Conservation (phyloP, 2,113 vertebrate genomes). For the Apodemus speciosus region DNA sequence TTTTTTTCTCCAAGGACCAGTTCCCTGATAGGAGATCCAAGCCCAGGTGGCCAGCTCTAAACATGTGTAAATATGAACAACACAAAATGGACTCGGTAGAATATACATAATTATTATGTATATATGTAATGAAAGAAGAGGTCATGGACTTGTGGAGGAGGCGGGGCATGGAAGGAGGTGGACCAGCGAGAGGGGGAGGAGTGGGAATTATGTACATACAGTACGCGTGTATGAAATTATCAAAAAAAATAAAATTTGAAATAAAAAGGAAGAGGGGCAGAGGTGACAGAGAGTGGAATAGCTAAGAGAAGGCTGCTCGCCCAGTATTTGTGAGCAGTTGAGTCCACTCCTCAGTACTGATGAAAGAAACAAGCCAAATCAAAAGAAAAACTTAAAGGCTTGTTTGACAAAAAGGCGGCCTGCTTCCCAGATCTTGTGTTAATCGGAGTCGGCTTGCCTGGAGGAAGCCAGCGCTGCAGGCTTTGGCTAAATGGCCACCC, state of each 20-base stretch:
- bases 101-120: not conserved
- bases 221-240: not conserved
- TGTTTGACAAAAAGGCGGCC: not conserved
- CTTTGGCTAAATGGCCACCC: not conserved
- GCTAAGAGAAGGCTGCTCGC: not conserved
- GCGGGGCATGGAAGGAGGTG: not conserved
- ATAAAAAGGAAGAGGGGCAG: not conserved
- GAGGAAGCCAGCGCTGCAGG: rapidly evolving
- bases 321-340: not conserved
- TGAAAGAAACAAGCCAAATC: not conserved
- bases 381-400: not conserved
- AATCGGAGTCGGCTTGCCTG: rapidly evolving
- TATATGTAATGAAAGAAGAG: not conserved
- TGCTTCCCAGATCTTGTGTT: not conserved
- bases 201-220: not conserved
- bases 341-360: not conserved
- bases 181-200: not conserved
- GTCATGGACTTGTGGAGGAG: not conserved
- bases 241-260: not conserved
- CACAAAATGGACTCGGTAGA: not conserved
- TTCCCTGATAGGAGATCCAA: not conserved
- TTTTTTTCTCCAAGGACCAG: not conserved
- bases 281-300: not conserved
- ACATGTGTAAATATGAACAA: not conserved
- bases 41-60: not conserved